Conservation (phyloP, 2,113 vertebrate species). For the Brienomyrus brachyistius region DNA sequence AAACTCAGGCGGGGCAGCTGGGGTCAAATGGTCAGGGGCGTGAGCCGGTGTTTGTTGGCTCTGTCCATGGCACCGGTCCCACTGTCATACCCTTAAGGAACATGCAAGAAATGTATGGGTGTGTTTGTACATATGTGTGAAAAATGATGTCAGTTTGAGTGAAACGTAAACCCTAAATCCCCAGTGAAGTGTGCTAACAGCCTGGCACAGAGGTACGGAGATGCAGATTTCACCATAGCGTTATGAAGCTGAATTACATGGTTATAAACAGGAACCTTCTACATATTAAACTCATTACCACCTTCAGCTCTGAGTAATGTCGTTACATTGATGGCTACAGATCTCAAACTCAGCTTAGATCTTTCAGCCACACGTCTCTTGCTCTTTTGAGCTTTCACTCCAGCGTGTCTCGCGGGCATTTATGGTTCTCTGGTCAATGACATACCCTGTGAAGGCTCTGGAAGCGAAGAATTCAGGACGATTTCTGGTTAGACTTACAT, state of each 20-base stretch:
- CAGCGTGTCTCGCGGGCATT: background rate
- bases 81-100: background rate
- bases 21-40: background rate
- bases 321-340: background rate
- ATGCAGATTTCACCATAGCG: background rate
- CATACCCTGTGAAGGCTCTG: background rate
- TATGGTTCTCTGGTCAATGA: background rate
- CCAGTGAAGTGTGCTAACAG: background rate
- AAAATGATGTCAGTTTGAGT: background rate
- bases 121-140: background rate
- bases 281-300: background rate
- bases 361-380: background rate
- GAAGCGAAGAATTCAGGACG: background rate
- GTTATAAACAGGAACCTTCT: background rate
- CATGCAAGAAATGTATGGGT: background rate
- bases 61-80: background rate
- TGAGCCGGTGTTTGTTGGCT: background rate
- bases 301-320: background rate
- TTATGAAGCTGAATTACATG: background rate
- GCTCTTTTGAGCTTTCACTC: background rate
- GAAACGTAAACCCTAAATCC: background rate
- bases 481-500: background rate
- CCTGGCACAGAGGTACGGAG: background rate
- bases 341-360: background rate
- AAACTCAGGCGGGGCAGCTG: background rate